Conservation (phyloP, 2,113 vertebrate species). For the Picathartes gymnocephalus region DNA sequence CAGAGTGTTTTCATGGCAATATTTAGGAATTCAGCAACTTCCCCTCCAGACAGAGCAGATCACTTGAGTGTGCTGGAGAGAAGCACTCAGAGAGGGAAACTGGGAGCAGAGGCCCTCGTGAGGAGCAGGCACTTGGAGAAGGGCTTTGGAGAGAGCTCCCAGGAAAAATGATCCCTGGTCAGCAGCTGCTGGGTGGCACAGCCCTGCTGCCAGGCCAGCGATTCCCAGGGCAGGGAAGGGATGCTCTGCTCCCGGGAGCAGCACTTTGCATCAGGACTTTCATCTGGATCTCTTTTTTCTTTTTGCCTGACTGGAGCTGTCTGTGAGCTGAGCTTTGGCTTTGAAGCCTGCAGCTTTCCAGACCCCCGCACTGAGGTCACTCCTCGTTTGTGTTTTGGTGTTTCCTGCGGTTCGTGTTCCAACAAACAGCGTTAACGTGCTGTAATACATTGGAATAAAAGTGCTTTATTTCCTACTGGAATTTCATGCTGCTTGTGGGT, state of each 20-base stretch:
- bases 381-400: not conserved
- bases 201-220: not conserved
- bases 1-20: not conserved
- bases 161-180: not conserved
- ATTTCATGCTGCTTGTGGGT: constrained; percentile 11
- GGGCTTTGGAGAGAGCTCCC: not conserved
- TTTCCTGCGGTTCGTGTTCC: not conserved
- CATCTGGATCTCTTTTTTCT: not conserved
- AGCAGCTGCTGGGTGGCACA: not conserved
- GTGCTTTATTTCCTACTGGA: constrained; percentile 36
- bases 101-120: not conserved
- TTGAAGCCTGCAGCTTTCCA: not conserved
- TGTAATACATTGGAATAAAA: not conserved
- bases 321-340: not conserved
- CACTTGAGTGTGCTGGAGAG: not conserved
- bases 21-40: not conserved
- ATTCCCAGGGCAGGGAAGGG: rapidly evolving
- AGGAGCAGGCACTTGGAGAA: not conserved
- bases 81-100: not conserved
- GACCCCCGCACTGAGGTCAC: not conserved
- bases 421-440: not conserved
- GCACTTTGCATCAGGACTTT: not conserved
- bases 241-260: not conserved
- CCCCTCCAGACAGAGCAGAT: not conserved
- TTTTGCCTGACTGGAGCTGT: not conserved